Evolutionary conservation across 2,888 invertebrate species (phyloP), one percentile per base, ranked within the genome.

Genomic region (Metellina segmentata): DNA sequence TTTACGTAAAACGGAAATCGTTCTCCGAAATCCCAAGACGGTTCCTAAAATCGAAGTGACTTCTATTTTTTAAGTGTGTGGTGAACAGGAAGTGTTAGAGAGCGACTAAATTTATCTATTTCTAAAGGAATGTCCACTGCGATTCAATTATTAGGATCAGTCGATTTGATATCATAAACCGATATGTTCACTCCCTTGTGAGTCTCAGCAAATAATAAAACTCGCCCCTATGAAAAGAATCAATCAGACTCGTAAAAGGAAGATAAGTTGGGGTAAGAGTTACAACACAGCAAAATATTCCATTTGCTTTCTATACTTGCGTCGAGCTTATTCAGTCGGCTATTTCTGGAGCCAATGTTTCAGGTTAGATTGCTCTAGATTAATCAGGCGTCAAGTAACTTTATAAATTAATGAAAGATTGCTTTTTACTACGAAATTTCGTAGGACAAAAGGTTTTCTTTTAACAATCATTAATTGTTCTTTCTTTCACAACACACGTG

Each of bases 101-200:
- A 53, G 61, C 19, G 7, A 20, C 69, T 9, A 86, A 86, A 86
- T 86, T 69, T 20, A 70, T 19, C 49, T 16, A 49, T 86, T 78
- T 78, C 78, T n/a, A 70, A 78, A 20, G 61, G 85, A 83, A 74
- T 90, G 90, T 81, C 91, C 87, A 82, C 34, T 49, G 75, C 61
- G 86, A 87, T 82, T 87, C 91, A 92, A 85, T 83, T 85, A 85
- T 71, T 70, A 77, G 19, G 16, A 52, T 74, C 70, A 61, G 78
- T 92, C 88, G 91, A 81, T 78, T 83, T 74, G 74, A 88, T 85
- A 92, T 89, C 88, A 79, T 83, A 85, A 92, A 92, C 88, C 83
- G 88, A 89, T 92, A 92, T 92, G 77, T 88, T 89, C 74, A 34
- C 61, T 81, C 91, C 72, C 87, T 53, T 51, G 91, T 74, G 78